Conservation (phyloP, 2,797 vertebrate species). For the Syndactyla subalaris region DNA sequence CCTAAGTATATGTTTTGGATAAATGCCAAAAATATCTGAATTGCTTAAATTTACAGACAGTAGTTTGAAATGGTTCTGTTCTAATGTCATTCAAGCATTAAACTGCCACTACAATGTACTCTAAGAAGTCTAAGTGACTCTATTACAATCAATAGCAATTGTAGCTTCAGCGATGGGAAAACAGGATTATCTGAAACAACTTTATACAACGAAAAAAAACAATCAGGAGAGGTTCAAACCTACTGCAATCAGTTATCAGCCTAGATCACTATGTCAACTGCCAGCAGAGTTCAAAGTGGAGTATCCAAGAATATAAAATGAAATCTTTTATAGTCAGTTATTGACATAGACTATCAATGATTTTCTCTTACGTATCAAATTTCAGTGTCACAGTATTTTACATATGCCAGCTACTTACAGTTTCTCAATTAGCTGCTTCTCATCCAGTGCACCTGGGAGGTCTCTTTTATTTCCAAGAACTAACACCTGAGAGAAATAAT, state of each 20-base stretch:
- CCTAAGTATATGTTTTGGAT: neutral
- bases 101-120: neutral
- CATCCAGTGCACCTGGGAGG: constrained; percentile 74
- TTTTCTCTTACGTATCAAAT: neutral
- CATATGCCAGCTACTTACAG: constrained; percentile 60
- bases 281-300: neutral
- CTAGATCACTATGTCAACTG: neutral
- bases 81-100: neutral
- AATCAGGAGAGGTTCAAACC: neutral
- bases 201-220: neutral
- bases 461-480: constrained; percentile 77
- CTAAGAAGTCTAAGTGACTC: neutral
- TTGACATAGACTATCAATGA: neutral
- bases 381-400: neutral
- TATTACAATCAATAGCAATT: neutral
- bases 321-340: neutral
- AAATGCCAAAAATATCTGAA: neutral
- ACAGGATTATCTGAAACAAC: constrained; percentile 12
- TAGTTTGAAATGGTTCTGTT: neutral
- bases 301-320: neutral
- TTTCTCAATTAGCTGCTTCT: constrained; percentile 78
- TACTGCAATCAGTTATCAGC: neutral
- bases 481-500: constrained; percentile 64
- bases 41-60: neutral
- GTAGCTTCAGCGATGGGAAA: neutral